Base-by-base conservation (phyloP, 37 sponge, comb jelly and placozoan genomes). In the Petrosia ficiformis region DNA sequence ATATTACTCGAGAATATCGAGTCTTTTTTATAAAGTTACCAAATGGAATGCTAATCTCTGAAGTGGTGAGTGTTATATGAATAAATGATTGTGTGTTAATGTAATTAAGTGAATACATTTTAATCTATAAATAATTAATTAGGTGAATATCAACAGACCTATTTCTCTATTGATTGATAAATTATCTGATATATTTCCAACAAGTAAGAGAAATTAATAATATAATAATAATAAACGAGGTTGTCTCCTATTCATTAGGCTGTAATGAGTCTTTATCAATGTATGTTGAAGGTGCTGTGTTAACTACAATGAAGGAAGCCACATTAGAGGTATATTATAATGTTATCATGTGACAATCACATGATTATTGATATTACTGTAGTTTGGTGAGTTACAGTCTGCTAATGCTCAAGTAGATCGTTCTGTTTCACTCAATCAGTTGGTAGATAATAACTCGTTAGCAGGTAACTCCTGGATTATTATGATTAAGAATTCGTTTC, bases 1-100 rank as follows among this genome's bases (percentile, higher is more conserved):
- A 48, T 31, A 60, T 74, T 34, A 68, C 73, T 74, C 41, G 86
- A 2, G 80, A 79, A 56, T 86, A 44, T 25, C 40, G 86, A 30
- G 8, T 80, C 38, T 86, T 86, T 65, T 86, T 59, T 37, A 57
- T 86, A 38, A 79, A 86, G 76, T 22, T 86, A 68, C 86, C 86
- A 2, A 86, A 74, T 60, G 76, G 75, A 34, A n/a, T 30, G 29
- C 31, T 86, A 0, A 64, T 44, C 3, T 48, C 59, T 42, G 80
- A 86, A 39, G 43, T 59, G 75, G 77, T 86, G 35, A 2, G 78
- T 43, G 44, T 14, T 19, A 48, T 14, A 14, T 48, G 14, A 8
- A 48, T 48, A 8, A 19, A 48, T 48, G 54, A 19, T 48, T 8
- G 54, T 48, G 54, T 48, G 54, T 48, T 48, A 48, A 48, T 48